Conservation (phyloP, 2,797 vertebrate species). For the Siniperca undulata region DNA sequence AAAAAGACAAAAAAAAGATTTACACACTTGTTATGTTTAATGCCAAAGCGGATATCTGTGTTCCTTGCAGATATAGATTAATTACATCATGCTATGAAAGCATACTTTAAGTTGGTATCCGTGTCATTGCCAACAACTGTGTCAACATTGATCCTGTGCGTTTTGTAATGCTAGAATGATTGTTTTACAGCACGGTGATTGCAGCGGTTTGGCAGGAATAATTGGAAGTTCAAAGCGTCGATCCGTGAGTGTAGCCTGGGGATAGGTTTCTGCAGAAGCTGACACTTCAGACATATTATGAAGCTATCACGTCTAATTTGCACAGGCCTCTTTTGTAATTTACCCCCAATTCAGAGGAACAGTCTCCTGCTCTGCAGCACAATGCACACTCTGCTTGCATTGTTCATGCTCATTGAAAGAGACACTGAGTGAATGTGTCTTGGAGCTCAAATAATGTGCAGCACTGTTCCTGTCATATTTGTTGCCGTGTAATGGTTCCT, state of each 20-base stretch:
- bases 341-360: slow-evolving; percentile 75
- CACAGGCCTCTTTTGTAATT: slow-evolving; percentile 81
- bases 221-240: slow-evolving; percentile 77
- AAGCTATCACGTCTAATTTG: slow-evolving; percentile 83
- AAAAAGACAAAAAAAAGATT: slow-evolving; percentile 1
- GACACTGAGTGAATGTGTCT: slow-evolving; percentile 81
- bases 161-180: slow-evolving; percentile 58
- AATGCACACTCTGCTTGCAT: slow-evolving; percentile 75
- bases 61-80: slow-evolving; percentile 57
- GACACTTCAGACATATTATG: slow-evolving; percentile 80
- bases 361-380: slow-evolving; percentile 72
- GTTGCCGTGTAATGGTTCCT: slow-evolving; percentile 77
- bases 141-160: slow-evolving; percentile 64
- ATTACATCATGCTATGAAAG: slow-evolving; percentile 35
- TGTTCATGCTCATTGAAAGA: slow-evolving; percentile 80
- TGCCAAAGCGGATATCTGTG: slow-evolving; percentile 37
- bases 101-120: slow-evolving; percentile 44
- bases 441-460: slow-evolving; percentile 76
- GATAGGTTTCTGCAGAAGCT: slow-evolving; percentile 72
- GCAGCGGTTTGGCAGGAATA: slow-evolving; percentile 76
- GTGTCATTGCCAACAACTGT: slow-evolving; percentile 53
- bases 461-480: slow-evolving; percentile 78
- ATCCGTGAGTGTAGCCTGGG: slow-evolving; percentile 72
- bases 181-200: slow-evolving; percentile 72
- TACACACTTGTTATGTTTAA: slow-evolving; percentile 19